Conservation (phyloP, 2,113 vertebrate genomes). For the Campylomormyrus tamandua region DNA sequence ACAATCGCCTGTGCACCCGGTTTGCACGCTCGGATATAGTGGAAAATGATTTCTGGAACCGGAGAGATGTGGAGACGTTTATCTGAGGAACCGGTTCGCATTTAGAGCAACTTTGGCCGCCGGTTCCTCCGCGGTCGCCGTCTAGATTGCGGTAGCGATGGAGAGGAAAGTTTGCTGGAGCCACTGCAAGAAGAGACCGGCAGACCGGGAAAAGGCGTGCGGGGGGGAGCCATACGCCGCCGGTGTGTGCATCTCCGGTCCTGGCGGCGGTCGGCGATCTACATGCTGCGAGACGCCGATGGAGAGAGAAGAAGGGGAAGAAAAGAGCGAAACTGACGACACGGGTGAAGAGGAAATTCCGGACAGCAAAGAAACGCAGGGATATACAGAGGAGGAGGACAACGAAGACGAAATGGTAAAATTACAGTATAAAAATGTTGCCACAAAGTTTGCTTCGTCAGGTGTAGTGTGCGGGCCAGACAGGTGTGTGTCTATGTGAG, state of each 20-base stretch:
- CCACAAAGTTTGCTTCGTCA: not conserved
- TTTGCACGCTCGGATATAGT: not conserved
- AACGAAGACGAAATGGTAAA: slow-evolving; percentile 44
- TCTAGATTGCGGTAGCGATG: slow-evolving; percentile 23
- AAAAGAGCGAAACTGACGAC: slow-evolving; percentile 1
- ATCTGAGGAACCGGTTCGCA: not conserved
- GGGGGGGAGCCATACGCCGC: slow-evolving; percentile 22
- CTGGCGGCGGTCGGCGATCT: not conserved
- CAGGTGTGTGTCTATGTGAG: slow-evolving; percentile 12
- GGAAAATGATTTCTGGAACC: slow-evolving; percentile 10
- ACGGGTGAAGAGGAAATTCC: slow-evolving; percentile 6
- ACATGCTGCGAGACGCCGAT: slow-evolving; percentile 20
- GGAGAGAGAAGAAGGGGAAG: slow-evolving; percentile 19
- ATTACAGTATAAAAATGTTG: not conserved
- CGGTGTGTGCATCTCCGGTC: not conserved
- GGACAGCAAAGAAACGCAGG: slow-evolving; percentile 22
- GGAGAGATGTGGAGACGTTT: not conserved
- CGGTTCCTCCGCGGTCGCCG: not conserved
- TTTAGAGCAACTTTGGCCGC: not conserved
- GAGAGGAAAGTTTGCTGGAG: slow-evolving; percentile 26
- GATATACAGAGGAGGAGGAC: slow-evolving; percentile 18
- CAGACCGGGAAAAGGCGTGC: slow-evolving; percentile 30
- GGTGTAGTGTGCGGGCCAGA: not conserved
- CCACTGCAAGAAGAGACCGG: slow-evolving; percentile 20
- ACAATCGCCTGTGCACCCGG: not conserved